Base-by-base conservation (phyloP, 2,113 vertebrate genomes). In the Corvus cornix region DNA sequence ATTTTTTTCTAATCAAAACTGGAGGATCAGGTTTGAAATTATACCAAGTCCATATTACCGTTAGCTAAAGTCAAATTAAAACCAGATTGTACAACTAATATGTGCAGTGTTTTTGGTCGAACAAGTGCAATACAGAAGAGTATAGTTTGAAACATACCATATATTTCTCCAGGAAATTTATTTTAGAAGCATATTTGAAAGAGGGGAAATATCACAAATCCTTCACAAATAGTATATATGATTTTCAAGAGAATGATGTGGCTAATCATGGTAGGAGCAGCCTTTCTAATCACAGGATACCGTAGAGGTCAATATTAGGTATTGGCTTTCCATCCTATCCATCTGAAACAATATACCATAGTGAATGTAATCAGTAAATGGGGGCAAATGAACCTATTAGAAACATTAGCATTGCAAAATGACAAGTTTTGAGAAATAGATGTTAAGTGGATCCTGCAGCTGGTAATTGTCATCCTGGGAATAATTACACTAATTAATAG, bases 401-500 rank as follows among this genome's bases (percentile, higher is more conserved):
- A 97, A 96, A 96, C 96, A 98, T 98, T 97, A 96, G 96, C 97
- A 97, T 96, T 96, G 91, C 96, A 98, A 98, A 98, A 98, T 96
- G 96, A 94, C 97, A 98, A 96, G 97, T 96, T 96, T 93, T 93
- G 93, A 96, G 96, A 97, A 63, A 96, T 97, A 98, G 91, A 98
- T 97, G 97, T 98, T 99, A 99, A 99, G 98, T 99, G 98, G 98
- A 98, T 98, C 98, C 98, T 99, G 97, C 95, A 98, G 98, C 98
- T 98, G 98, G 98, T 98, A 98, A 99, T 99, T 98, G 98, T 98
- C 98, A 98, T 97, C 98, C 98, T 97, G 98, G 98, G 98, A 98
- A 98, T 99, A 98, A 99, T 99, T 99, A 98, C 96, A 97, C 98
- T 99, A 99, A 99, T 99, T 99, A 99, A 99, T 98, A 98, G 98